A percentile compares a stretch with the other conserved stretches of the same genome.
phyloP scores from a whole-genome alignment of 2,797 vertebrate genomes.

The Spheniscus humboldti region DNA sequence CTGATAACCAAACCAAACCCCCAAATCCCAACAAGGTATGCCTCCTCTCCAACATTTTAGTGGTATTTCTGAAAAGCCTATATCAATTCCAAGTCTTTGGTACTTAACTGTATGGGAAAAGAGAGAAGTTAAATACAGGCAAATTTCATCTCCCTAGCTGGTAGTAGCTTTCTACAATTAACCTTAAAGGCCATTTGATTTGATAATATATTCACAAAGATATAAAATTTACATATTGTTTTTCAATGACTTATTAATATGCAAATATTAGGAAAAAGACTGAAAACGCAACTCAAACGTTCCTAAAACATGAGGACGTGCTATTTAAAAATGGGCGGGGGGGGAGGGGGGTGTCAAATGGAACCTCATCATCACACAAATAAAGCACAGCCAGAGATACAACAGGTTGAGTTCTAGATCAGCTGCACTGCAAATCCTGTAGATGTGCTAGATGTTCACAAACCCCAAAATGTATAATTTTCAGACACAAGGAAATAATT shows the following conservation, averaged over 20 bases:
- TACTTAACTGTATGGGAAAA: neutral
- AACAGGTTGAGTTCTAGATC: neutral
- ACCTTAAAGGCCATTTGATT: slow-evolving; percentile 63
- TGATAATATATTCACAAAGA: slow-evolving; percentile 67
- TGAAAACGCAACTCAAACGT: slow-evolving; percentile 26
- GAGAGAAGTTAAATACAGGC: neutral
- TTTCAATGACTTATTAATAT: slow-evolving; percentile 73
- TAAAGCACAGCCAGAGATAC: neutral
- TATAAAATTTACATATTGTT: slow-evolving; percentile 73
- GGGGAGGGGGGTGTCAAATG: neutral
- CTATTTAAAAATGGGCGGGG: neutral
- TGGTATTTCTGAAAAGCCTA: neutral
- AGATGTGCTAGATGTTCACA: too few species aligned
- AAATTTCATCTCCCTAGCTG: neutral
- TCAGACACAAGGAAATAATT: neutral
- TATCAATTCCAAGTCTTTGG: neutral
- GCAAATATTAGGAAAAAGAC: slow-evolving; percentile 60
- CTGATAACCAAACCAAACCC: neutral
- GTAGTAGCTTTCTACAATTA: slow-evolving; percentile 56
- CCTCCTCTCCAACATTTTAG: neutral
- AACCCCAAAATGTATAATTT: neutral
- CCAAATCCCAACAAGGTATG: neutral
- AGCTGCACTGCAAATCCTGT: neutral
- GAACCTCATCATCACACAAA: neutral
- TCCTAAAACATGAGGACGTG: neutral